phyloP scores from a whole-genome alignment of 2,113 vertebrate species.

The Triplophysa tibetana region DNA sequence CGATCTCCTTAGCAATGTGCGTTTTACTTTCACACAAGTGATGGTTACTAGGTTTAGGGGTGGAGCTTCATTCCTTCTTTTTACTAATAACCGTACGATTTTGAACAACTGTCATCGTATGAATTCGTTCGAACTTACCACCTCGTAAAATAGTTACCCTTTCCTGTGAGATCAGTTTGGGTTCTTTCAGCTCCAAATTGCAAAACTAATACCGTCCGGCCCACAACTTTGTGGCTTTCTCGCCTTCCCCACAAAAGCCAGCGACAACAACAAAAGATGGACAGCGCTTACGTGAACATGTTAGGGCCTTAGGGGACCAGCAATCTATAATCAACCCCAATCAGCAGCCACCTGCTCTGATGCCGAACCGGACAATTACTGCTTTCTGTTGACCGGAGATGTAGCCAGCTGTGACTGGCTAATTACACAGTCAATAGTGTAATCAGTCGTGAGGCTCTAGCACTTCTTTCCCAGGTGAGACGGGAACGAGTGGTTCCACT shows the following conservation, averaged over 20 bases:
- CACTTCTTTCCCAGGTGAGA: slow-evolving; percentile 71
- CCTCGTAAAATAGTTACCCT: too few species aligned
- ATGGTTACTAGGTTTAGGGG: too few species aligned
- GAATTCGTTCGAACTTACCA: too few species aligned
- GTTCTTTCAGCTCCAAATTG: not conserved
- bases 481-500: slow-evolving; percentile 55
- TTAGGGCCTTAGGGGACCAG: slow-evolving; percentile 14
- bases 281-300: slow-evolving; percentile 15
- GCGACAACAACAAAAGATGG: slow-evolving; percentile 1
- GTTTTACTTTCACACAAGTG: too few species aligned
- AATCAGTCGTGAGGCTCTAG: slow-evolving; percentile 50
- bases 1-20: too few species aligned
- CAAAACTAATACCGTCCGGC: not conserved
- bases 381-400: slow-evolving; percentile 46
- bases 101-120: too few species aligned
- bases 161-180: too few species aligned
- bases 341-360: slow-evolving; percentile 54
- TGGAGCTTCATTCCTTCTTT: too few species aligned
- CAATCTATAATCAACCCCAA: slow-evolving; percentile 37
- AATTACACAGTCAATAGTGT: slow-evolving; percentile 65
- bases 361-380: slow-evolving; percentile 53
- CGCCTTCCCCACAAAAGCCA: slow-evolving; percentile 1
- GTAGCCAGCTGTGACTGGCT: slow-evolving; percentile 58
- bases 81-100: too few species aligned
- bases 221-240: not conserved